A percentile compares a stretch with the other conserved stretches of the same genome.
phyloP scores from a whole-genome alignment of 2,888 invertebrate species.

The Callimorpha dominula region DNA sequence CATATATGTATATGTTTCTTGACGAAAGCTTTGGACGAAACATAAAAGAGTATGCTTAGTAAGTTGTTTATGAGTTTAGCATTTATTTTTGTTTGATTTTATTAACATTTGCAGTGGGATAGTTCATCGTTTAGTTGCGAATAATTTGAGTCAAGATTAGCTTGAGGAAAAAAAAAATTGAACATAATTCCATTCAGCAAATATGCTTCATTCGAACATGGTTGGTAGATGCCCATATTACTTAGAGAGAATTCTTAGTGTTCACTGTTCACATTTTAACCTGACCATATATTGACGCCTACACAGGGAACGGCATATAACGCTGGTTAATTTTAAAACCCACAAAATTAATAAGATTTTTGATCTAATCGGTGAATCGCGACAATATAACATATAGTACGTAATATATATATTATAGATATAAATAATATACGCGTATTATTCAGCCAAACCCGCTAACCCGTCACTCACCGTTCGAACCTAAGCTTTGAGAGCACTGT shows the following conservation, averaged over 20 bases:
- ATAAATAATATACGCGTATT: constrained; percentile 3
- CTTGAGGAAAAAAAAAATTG: too few species aligned
- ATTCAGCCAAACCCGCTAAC: constrained; percentile 70
- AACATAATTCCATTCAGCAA: background rate
- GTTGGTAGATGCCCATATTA: background rate
- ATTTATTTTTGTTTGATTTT: background rate
- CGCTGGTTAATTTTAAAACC: background rate
- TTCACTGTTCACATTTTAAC: background rate
- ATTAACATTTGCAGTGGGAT: background rate
- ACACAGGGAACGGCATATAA: background rate
- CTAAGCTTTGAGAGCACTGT: constrained; percentile 51
- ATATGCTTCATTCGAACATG: too few species aligned
- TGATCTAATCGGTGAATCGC: too few species aligned
- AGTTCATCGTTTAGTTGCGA: too few species aligned
- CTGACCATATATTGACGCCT: background rate
- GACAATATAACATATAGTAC: background rate
- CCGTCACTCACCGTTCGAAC: constrained; percentile 52
- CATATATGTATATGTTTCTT: too few species aligned
- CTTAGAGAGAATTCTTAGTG: background rate
- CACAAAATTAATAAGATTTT: background rate
- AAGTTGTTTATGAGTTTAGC: background rate
- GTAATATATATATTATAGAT: background rate
- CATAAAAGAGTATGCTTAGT: background rate
- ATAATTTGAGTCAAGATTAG: too few species aligned
- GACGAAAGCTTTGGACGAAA: background rate